phyloP scores from a whole-genome alignment of 2,888 invertebrate species.

The Oscheius sp. region DNA sequence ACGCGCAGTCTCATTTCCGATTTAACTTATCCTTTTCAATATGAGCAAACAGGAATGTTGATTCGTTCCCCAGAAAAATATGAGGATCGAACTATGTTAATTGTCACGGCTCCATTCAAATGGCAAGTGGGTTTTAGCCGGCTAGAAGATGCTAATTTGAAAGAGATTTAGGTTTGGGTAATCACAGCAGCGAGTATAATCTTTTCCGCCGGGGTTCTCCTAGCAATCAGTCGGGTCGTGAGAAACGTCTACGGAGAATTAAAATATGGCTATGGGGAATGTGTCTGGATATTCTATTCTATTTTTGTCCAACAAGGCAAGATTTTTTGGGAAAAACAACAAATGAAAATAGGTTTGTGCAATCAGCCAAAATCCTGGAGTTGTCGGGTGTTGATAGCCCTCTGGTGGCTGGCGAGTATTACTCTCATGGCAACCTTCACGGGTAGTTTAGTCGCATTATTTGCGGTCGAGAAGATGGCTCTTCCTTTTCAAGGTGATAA shows the following conservation, averaged over 20 bases:
- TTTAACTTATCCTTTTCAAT: slow-evolving; percentile 69
- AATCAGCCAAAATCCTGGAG: slow-evolving; percentile 62
- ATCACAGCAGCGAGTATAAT: slow-evolving; percentile 55
- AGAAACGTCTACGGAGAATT: slow-evolving; percentile 39
- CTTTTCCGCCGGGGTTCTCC: slow-evolving; percentile 52
- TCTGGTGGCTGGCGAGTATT: slow-evolving; percentile 64
- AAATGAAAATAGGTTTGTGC: slow-evolving; percentile 50
- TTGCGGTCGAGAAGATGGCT: slow-evolving; percentile 61
- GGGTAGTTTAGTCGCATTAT: slow-evolving; percentile 65
- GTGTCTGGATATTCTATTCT: slow-evolving; percentile 63
- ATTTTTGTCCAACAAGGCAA: slow-evolving; percentile 64
- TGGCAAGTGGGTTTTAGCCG: slow-evolving; percentile 9
- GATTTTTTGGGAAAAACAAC: not conserved
- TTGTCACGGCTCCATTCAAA: slow-evolving; percentile 58
- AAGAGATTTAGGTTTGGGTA: slow-evolving; percentile 51
- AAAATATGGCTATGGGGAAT: slow-evolving; percentile 51
- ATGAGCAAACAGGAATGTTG: slow-evolving; percentile 58
- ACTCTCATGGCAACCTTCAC: slow-evolving; percentile 66
- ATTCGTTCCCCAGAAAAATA: slow-evolving; percentile 57
- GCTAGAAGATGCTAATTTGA: no score
- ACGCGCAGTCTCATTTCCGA: slow-evolving; percentile 54
- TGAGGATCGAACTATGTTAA: slow-evolving; percentile 56
- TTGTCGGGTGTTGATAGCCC: slow-evolving; percentile 60
- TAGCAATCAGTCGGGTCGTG: slow-evolving; percentile 42
- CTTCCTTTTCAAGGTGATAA: slow-evolving; percentile 58